Base-by-base conservation (phyloP, 1,140 invertebrate genomes). In the Lordiphosa collinella region DNA sequence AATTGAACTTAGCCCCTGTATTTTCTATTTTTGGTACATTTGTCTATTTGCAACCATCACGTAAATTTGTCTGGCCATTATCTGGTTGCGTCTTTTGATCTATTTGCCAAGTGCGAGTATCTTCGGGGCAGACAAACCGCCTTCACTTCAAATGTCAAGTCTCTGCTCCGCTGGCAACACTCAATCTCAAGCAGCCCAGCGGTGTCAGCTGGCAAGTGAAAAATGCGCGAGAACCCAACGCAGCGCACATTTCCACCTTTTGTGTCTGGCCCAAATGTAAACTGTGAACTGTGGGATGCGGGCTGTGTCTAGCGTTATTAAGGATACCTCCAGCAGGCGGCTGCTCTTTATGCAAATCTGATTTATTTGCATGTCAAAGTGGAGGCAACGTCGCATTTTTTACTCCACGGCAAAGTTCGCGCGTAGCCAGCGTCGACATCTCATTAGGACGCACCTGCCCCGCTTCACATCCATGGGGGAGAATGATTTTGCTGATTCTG, bases 301-400 rank as follows among this genome's bases (percentile, higher is more conserved):
- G 38, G 41, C 38, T 67, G 38, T 57, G 53, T 50, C 63, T 74
- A 48, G 53, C 53, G 37, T 51, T 54, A 66, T 66, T 43, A 62
- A 36, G 52, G 49, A 60, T 43, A 34, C 49, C 31, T 36, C 36
- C 32, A 31, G 50, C 37, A 52, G 35, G 31, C 41, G 49, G 29
- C 16, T 67, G 63, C 52, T 62, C 54, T 82, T 76, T 80, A 82
- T 80, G 76, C 74, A 82, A 87, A 87, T 82, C 73, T 85, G 80
- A 87, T 87, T 87, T 87, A 87, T 87, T 87, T 87, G 74, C 79
- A 69, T 87, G 85, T 85, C 85, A 87, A 87, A 87, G 65, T 71
- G 60, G 55, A 57, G 58, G 48, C 55, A 60, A 50, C 52, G 41
- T 55, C 56, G 46, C 22, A 46, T 50, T 35, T 69, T 58, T 58